Base-by-base conservation (phyloP, 2,797 vertebrate species). In the Balearica regulorum region DNA sequence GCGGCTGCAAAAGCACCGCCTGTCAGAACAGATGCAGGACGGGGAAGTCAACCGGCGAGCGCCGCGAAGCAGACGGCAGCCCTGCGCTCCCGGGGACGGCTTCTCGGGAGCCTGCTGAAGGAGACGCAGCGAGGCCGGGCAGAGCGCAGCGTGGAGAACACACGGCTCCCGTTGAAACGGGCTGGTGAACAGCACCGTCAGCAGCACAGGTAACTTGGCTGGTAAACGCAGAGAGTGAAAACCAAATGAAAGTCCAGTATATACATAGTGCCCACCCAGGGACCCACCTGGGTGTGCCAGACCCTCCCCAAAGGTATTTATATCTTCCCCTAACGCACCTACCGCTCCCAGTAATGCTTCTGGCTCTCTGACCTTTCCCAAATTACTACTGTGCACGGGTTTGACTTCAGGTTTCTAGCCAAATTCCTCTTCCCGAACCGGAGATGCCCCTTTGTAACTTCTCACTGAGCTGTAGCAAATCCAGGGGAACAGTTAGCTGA, bases 21-120 rank as follows among this genome's bases (percentile, higher is more conserved):
- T 65, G 91, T 90, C 83, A 94, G 66, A 92, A 57, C 29, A 94
- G 94, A 94, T 53, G 51, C 75, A 10, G 81, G 87, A 39, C 65
- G 4, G 0, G 25, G 64, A 26, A 94, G 79, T 31, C 65, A 97
- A 87, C 8, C 3, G 1, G 92, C 10, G 15, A 70, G 84, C 0
- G 2, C 83, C 1, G 26, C 0, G 2, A 65, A 78, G 71, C 66
- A 41, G 69, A 9, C 9, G 2, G 39, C 71, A 76, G 17, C 49
- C 26, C 81, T 16, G 33, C 13, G 29, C 84, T 84, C 88, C 66
- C 78, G 8, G 55, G 87, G 43, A 13, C 3, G 39, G 77, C 71
- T 89, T 58, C 86, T 43, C 7, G n/a, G 79, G 75, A 58, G n/a
- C 53, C 72, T 83, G 53, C 18, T 11, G 64, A 18, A 72, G 68